Percentiles rank a stretch among this genome's conserved stretches.
Evolutionary conservation across 2,797 vertebrate species (phyloP).

Genomic region (Tenualosa thibaudeaui): DNA sequence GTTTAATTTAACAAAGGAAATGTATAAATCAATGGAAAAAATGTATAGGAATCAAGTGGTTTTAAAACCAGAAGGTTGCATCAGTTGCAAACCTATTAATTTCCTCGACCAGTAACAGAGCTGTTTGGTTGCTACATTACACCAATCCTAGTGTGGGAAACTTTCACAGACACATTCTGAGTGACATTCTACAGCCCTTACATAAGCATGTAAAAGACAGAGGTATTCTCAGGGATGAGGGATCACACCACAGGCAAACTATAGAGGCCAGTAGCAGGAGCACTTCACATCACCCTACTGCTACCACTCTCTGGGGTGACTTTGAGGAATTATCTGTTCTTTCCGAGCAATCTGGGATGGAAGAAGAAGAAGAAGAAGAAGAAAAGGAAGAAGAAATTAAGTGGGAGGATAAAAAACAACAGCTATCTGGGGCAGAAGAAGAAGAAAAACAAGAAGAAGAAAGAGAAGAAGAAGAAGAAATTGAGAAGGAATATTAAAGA

Average conservation of each 20-base stretch:
- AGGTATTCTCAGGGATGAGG: background rate
- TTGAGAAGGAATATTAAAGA: too few species aligned
- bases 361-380: background rate
- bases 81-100: background rate
- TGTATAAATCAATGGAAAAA: background rate
- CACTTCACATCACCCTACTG: background rate
- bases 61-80: background rate
- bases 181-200: background rate
- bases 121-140: conserved; percentile 1
- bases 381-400: background rate
- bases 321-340: conserved; percentile 24
- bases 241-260: background rate
- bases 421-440: too few species aligned
- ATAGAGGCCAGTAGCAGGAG: background rate
- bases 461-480: background rate
- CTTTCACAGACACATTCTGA: background rate
- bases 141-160: conserved; percentile 7
- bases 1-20: background rate
- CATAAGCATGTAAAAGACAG: background rate
- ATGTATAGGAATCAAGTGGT: background rate
- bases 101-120: background rate
- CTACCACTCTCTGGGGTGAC: background rate
- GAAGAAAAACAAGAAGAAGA: too few species aligned
- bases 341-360: conserved; percentile 34
- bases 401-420: background rate